phyloP scores from a whole-genome alignment of 2,888 invertebrate genomes.

The Pseudanteris insignis region DNA sequence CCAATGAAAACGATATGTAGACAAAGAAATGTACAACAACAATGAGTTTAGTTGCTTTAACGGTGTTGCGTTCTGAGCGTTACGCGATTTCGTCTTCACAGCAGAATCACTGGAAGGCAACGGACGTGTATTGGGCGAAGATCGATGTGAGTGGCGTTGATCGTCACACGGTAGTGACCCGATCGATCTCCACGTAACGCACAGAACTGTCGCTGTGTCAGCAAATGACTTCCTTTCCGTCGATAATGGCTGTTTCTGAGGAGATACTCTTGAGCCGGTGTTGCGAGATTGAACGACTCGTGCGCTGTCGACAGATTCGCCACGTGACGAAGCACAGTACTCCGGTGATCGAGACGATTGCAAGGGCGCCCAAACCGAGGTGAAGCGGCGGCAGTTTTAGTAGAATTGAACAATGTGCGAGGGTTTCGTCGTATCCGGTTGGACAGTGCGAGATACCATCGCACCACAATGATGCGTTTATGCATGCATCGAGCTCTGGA shows the following conservation, averaged over 20 bases:
- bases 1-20: constrained; percentile 35
- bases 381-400: constrained; percentile 81
- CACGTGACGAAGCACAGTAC: constrained; percentile 60
- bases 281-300: constrained; percentile 80
- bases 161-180: constrained; percentile 90
- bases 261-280: constrained; percentile 83
- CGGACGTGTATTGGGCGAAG: constrained; percentile 35
- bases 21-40: constrained; percentile 33
- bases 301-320: constrained; percentile 71
- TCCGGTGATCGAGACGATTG: constrained; percentile 61
- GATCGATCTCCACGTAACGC: constrained; percentile 89
- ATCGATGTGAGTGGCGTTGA: constrained; percentile 49
- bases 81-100: constrained; percentile 49
- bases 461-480: constrained; percentile 66
- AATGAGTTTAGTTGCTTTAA: constrained; percentile 5
- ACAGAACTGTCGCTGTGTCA: constrained; percentile 96
- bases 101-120: constrained; percentile 36
- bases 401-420: constrained; percentile 81
- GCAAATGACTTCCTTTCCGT: constrained; percentile 91
- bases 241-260: constrained; percentile 84
- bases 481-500: constrained; percentile 65
- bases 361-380: constrained; percentile 68
- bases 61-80: constrained; percentile 57
- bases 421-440: constrained; percentile 76
- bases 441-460: constrained; percentile 68